Percentiles rank a stretch among this genome's conserved stretches.
Evolutionary conservation across 64 coral and sea anemone genomes (phyloP).

Genomic region (Porites lutea): DNA sequence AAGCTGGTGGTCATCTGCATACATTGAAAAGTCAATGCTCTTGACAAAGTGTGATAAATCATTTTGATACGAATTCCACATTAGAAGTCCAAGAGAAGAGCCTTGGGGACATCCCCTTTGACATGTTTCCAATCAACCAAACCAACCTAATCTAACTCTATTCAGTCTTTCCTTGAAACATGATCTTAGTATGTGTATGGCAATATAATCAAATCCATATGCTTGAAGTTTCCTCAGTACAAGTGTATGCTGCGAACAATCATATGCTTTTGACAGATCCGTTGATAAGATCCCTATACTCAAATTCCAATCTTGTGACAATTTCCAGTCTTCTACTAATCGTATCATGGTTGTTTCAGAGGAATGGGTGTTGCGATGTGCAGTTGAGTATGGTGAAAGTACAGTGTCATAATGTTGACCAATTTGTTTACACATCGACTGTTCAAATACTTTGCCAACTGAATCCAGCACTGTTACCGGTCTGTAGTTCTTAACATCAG

Average conservation of each 20-base stretch:
- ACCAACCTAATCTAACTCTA: conserved; percentile 5
- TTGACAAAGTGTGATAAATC: conserved; percentile 17
- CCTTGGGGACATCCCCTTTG: conserved; percentile 56
- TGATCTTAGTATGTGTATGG: neutral
- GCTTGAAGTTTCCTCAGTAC: conserved; percentile 24
- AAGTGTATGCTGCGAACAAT: conserved; percentile 32
- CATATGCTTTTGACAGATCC: conserved; percentile 40
- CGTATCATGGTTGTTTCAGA: conserved; percentile 11
- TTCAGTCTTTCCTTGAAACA: conserved; percentile 39
- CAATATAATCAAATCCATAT: neutral
- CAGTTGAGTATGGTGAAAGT: conserved; percentile 33
- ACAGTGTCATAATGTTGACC: conserved; percentile 36
- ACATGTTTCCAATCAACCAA: neutral
- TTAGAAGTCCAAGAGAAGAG: conserved; percentile 27
- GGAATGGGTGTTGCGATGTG: conserved; percentile 1
- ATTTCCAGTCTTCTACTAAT: conserved; percentile 16
- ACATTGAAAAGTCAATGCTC: neutral
- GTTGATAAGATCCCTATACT: neutral
- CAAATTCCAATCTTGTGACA: conserved; percentile 9
- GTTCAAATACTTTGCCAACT: conserved; percentile 8
- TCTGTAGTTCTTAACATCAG: conserved; percentile 25
- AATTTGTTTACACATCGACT: conserved; percentile 9
- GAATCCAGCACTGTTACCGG: conserved; percentile 6
- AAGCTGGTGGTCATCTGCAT: neutral
- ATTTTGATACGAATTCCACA: conserved; percentile 64